These are phyloP conservation scores for Ceratotherium simum DNA, from an alignment of 2,113 vertebrate species.

Conservation along the genomic window DNA sequence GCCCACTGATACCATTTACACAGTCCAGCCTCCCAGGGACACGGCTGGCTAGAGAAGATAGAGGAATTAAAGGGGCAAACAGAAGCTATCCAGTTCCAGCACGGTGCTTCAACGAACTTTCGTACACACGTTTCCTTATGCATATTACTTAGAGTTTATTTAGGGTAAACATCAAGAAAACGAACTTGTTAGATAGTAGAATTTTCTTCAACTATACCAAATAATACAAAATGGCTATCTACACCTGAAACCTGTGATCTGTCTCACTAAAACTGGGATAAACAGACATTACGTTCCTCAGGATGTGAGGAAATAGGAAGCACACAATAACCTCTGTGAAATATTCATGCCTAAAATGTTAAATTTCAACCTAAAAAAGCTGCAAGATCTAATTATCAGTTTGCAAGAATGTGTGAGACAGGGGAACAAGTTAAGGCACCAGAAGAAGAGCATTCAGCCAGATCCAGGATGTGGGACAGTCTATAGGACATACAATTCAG, in stretches of 20 bases:
- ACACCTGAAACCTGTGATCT: background rate
- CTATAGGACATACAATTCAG: background rate
- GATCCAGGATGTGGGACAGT: background rate
- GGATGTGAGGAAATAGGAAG: background rate
- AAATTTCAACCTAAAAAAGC: background rate
- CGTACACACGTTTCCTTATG: background rate
- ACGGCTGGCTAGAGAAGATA: background rate
- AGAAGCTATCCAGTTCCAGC: background rate
- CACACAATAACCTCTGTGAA: background rate
- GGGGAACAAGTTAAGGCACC: background rate
- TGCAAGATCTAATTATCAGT: background rate
- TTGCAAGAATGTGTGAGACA: background rate
- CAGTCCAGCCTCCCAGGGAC: no score
- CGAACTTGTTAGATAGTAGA: background rate
- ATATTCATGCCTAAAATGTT: background rate
- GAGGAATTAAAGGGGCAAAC: background rate
- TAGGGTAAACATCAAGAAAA: background rate
- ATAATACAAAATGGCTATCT: background rate
- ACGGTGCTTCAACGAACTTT: background rate
- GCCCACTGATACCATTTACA: accelerated
- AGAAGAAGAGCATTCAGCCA: background rate
- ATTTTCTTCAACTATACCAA: background rate
- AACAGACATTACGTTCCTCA: background rate
- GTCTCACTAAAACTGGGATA: background rate
- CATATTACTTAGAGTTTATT: background rate